These are phyloP conservation scores for Melanotaenia boesemani DNA, from an alignment of 2,797 vertebrate genomes.

Conservation along the genomic window DNA sequence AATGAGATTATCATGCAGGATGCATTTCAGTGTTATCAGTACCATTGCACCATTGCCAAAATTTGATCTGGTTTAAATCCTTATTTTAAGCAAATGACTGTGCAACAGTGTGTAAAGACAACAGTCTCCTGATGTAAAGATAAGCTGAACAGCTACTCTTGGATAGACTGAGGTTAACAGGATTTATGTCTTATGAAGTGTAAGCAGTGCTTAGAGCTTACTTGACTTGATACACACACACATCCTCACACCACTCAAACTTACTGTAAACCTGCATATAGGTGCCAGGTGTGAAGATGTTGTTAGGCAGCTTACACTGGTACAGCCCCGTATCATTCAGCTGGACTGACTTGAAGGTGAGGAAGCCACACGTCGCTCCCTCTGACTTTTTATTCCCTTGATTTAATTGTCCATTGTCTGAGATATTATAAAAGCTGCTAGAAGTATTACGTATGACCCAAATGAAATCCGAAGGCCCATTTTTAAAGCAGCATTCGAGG, in stretches of 20 bases:
- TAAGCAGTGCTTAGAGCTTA: slow-evolving; percentile 35
- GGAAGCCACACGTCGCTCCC: neutral
- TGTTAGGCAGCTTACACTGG: slow-evolving; percentile 31
- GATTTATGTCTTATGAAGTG: slow-evolving; percentile 63
- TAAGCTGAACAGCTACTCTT: slow-evolving; percentile 23
- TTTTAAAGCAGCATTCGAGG: slow-evolving; percentile 68
- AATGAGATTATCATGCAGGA: slow-evolving; percentile 54
- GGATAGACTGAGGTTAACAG: slow-evolving; percentile 51
- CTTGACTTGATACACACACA: slow-evolving; percentile 24
- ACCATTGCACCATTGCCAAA: slow-evolving; percentile 4
- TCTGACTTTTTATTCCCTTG: fast-evolving
- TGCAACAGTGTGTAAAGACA: slow-evolving; percentile 31
- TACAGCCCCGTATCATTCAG: slow-evolving; percentile 71
- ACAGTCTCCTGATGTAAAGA: slow-evolving; percentile 33
- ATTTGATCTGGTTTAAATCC: slow-evolving; percentile 34
- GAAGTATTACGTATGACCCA: slow-evolving; percentile 43
- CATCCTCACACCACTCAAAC: slow-evolving; percentile 29
- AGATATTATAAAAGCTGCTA: too few relatives aligned
- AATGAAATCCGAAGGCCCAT: fast-evolving
- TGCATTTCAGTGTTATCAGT: slow-evolving; percentile 28
- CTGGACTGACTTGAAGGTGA: neutral
- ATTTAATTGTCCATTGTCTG: too few relatives aligned
- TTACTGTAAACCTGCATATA: slow-evolving; percentile 81
- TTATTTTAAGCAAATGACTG: slow-evolving; percentile 41
- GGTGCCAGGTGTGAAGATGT: slow-evolving; percentile 63